These are phyloP conservation scores for Atherinomorus stipes DNA, from an alignment of 2,113 vertebrate species.

Conservation along the genomic window DNA sequence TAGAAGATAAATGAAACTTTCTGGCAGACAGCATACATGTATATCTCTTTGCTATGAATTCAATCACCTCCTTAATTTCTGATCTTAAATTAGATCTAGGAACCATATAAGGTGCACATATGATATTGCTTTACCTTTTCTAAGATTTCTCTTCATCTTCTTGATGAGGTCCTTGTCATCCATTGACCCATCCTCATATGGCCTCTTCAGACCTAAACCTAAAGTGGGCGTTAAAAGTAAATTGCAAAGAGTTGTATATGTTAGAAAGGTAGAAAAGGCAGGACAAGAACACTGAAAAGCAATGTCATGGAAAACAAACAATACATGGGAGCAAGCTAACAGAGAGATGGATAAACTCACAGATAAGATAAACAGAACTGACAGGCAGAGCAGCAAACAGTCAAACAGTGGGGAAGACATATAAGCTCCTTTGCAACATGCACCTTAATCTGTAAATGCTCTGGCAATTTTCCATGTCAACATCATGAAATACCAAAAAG, in stretches of 20 bases:
- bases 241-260: slow-evolving; percentile 17
- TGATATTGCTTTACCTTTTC: slow-evolving; percentile 87
- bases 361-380: slow-evolving; percentile 47
- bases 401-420: slow-evolving; percentile 38
- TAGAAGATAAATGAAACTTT: not conserved
- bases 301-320: slow-evolving; percentile 31
- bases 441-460: slow-evolving; percentile 55
- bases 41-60: not conserved
- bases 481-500: slow-evolving; percentile 20
- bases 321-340: slow-evolving; percentile 1
- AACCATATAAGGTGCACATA: not conserved
- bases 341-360: slow-evolving; percentile 29
- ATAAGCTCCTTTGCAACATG: slow-evolving; percentile 25
- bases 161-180: slow-evolving; percentile 99
- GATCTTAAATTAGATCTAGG: not conserved
- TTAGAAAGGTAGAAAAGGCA: slow-evolving; percentile 11
- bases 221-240: not conserved
- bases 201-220: slow-evolving; percentile 92
- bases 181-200: slow-evolving; percentile 92
- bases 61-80: not conserved
- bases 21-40: not conserved
- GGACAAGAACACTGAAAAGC: slow-evolving; percentile 21
- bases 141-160: slow-evolving; percentile 98
- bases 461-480: slow-evolving; percentile 42
- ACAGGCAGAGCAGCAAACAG: slow-evolving; percentile 24